A percentile compares a stretch with the other conserved stretches of the same genome.
Evolutionary conservation across 2,797 vertebrate genomes (phyloP).

Genomic region (Dicrostonyx torquatus): DNA sequence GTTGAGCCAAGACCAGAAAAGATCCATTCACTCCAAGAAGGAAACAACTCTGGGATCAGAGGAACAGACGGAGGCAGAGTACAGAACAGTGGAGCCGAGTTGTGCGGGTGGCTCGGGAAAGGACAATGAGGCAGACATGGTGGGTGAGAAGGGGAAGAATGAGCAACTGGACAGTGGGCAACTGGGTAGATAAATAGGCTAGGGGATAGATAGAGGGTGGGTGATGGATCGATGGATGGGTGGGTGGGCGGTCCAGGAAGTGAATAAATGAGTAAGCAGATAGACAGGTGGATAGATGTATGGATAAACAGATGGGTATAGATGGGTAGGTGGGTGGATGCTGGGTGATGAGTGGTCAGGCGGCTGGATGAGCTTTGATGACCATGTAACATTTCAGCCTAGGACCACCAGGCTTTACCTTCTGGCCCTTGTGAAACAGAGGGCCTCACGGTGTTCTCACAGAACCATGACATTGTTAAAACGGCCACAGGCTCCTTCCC

Average conservation of each 20-base stretch:
- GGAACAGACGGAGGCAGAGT: background rate
- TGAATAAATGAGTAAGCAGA: background rate
- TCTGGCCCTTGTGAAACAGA: background rate
- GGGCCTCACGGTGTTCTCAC: background rate
- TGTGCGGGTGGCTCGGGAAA: background rate
- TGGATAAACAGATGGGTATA: background rate
- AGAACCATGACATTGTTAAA: background rate
- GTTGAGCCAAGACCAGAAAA: background rate
- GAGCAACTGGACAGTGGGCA: background rate
- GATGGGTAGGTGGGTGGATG: background rate
- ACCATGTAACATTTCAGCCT: background rate
- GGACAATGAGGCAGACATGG: background rate
- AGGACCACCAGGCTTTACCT: background rate
- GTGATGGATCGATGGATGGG: accelerated
- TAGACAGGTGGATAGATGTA: too few species aligned
- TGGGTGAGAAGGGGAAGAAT: background rate
- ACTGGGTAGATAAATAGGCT: background rate
- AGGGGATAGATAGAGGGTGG: accelerated
- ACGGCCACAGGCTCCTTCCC: background rate
- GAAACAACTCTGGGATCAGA: background rate
- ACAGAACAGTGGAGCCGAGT: background rate
- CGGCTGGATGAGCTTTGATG: background rate
- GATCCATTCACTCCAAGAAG: background rate
- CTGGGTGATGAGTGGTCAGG: too few species aligned
- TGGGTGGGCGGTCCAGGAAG: accelerated